Conservation (phyloP, 2,888 invertebrate genomes). For the Dasysyrphus tricinctus region DNA sequence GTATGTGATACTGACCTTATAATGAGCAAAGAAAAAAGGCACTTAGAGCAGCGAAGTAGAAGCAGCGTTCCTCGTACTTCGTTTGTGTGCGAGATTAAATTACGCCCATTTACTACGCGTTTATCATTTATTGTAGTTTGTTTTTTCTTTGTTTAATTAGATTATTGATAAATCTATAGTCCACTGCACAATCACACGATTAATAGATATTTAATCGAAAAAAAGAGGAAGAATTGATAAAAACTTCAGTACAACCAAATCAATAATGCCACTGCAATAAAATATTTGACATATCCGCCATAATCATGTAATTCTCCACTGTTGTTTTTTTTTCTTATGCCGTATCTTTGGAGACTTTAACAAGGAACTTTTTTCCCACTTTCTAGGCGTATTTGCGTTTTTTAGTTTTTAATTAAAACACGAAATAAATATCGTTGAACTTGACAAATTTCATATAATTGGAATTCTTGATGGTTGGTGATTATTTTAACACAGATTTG, state of each 20-base stretch:
- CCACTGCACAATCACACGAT: slow-evolving; percentile 17
- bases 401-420: slow-evolving; percentile 32
- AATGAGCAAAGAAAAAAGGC: slow-evolving; percentile 61
- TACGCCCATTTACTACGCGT: slow-evolving; percentile 62
- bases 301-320: slow-evolving; percentile 70
- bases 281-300: slow-evolving; percentile 74
- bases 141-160: slow-evolving; percentile 8
- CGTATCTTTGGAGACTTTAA: slow-evolving; percentile 33
- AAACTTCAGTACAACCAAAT: slow-evolving; percentile 64
- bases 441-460: not conserved
- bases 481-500: slow-evolving; percentile 49
- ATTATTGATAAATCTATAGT: slow-evolving; percentile 6
- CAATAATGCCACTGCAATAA: slow-evolving; percentile 73
- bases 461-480: slow-evolving; percentile 7
- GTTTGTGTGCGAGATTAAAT: slow-evolving; percentile 44
- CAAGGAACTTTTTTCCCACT: slow-evolving; percentile 44
- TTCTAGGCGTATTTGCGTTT: slow-evolving; percentile 16
- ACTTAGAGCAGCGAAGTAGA: slow-evolving; percentile 25
- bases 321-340: slow-evolving; percentile 33
- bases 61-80: slow-evolving; percentile 64
- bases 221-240: slow-evolving; percentile 41
- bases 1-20: slow-evolving; percentile 69
- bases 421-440: not conserved
- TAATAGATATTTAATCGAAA: not conserved
- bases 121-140: slow-evolving; percentile 21